Evolutionary conservation across 2,113 vertebrate species (phyloP).

Genomic region (Toxotes jaculatrix): DNA sequence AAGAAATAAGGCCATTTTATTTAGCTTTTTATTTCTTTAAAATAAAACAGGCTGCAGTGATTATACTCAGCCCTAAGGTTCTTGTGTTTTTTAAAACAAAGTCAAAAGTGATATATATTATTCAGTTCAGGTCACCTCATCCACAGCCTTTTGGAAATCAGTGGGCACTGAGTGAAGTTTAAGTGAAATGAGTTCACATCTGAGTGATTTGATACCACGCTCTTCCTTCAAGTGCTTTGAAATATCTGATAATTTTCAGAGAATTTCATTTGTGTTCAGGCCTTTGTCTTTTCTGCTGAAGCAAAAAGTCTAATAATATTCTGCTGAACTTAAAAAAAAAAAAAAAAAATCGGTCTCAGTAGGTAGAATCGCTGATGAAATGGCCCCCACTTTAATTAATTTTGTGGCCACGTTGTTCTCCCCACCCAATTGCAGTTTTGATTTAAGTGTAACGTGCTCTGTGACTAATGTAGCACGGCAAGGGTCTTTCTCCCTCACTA

Average conservation of each 20-base stretch:
- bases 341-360: constrained; percentile 61
- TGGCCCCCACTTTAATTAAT: constrained; percentile 79
- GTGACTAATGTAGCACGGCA: constrained; percentile 78
- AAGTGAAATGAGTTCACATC: constrained; percentile 45
- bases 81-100: neutral
- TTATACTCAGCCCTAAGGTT: neutral
- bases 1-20: neutral
- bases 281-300: constrained; percentile 65
- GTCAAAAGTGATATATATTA: neutral
- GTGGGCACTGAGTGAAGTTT: constrained; percentile 1
- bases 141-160: neutral
- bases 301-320: constrained; percentile 65
- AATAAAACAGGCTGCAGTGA: neutral
- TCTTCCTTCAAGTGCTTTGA: constrained; percentile 45
- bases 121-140: neutral
- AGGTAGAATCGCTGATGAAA: constrained; percentile 77
- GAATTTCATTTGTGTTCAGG: constrained; percentile 48
- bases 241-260: constrained; percentile 64
- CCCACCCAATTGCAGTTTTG: constrained; percentile 79
- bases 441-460: constrained; percentile 79
- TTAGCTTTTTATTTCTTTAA: neutral
- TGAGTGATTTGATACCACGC: constrained; percentile 38
- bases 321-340: constrained; percentile 59
- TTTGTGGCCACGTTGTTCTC: constrained; percentile 78
- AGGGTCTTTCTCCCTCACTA: constrained; percentile 61